Percentiles rank a stretch among this genome's conserved stretches.
phyloP scores from a whole-genome alignment of 2,113 vertebrate genomes.

The Peromyscus maniculatus region DNA sequence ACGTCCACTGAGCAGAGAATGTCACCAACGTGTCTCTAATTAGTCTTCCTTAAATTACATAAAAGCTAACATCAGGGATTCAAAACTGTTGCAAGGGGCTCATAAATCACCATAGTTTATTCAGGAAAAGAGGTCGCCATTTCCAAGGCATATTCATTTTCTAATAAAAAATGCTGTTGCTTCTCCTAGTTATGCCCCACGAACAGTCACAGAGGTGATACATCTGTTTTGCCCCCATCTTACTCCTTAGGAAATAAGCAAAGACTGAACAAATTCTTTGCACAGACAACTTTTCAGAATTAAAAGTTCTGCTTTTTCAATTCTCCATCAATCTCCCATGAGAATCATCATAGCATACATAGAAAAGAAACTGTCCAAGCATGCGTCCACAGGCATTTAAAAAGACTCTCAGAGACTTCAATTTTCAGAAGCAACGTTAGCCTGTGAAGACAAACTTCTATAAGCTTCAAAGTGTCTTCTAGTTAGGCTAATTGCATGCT shows the following conservation, averaged over 20 bases:
- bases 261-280: neutral
- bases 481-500: neutral
- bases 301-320: slow-evolving; percentile 49
- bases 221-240: neutral
- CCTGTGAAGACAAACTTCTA: neutral
- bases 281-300: neutral
- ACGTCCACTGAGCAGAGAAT: slow-evolving; percentile 47
- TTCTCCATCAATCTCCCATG: neutral
- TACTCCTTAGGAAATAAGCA: neutral
- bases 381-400: neutral
- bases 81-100: slow-evolving; percentile 51
- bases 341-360: neutral
- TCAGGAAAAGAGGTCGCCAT: slow-evolving; percentile 36
- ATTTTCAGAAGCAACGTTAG: slow-evolving; percentile 39
- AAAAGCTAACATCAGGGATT: slow-evolving; percentile 48
- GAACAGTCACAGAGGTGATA: neutral
- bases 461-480: neutral
- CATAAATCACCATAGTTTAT: slow-evolving; percentile 65
- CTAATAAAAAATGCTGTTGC: slow-evolving; percentile 14
- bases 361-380: slow-evolving; percentile 37
- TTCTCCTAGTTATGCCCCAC: slow-evolving; percentile 44
- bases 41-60: slow-evolving; percentile 67
- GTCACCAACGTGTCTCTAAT: slow-evolving; percentile 54
- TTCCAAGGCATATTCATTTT: slow-evolving; percentile 58
- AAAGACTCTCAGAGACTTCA: slow-evolving; percentile 52